Evolutionary conservation across 2,113 vertebrate species (phyloP), one percentile per base, ranked within the genome.

Genomic region (Phasianus colchicus): DNA sequence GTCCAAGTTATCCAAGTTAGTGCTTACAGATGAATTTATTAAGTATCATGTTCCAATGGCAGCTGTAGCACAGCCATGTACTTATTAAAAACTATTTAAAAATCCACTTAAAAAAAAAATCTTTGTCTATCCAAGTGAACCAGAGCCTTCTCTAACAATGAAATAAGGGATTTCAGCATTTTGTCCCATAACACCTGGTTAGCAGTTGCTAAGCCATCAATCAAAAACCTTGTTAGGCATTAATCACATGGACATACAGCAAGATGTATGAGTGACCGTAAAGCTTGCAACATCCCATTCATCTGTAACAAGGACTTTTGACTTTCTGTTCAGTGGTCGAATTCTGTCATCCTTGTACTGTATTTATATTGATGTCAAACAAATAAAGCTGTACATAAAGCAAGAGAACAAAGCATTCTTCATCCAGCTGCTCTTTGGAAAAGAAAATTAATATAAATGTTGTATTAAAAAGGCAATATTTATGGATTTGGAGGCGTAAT

Each of bases 231-330:
- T 17, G 60, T 90, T 92, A 86, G 79, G 40, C 83, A 60, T 89
- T 84, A 94, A 96, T 90, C 73, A 94, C 25, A 29, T 11, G 60
- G 88, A 77, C 17, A 4, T 38, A 61, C 19, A 71, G 58, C 61
- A 72, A 95, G 82, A 96, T 96, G 96, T 52, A 93, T 78, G 96
- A 90, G 70, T 54, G 82, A 45, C 32, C 71, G 60, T 12, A n/a
- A 93, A 75, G 86, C 89, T 30, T 91, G 74, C 79, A 95, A 71
- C 82, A 92, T 80, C 93, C 79, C 87, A 75, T 89, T 74, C 65
- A 92, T 93, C 86, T 86, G 25, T 16, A 95, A 83, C 66, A 38
- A 94, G 85, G 75, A 72, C 38, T 61, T 81, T 15, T 42, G 89
- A 79, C 60, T 91, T 80, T 22, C 50, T 24, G 79, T 45, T 84